Percentiles rank a stretch among this genome's conserved stretches.
These are phyloP conservation scores for Eupithecia tripunctaria DNA, from an alignment of 2,888 invertebrate genomes.

Conservation along the genomic window DNA sequence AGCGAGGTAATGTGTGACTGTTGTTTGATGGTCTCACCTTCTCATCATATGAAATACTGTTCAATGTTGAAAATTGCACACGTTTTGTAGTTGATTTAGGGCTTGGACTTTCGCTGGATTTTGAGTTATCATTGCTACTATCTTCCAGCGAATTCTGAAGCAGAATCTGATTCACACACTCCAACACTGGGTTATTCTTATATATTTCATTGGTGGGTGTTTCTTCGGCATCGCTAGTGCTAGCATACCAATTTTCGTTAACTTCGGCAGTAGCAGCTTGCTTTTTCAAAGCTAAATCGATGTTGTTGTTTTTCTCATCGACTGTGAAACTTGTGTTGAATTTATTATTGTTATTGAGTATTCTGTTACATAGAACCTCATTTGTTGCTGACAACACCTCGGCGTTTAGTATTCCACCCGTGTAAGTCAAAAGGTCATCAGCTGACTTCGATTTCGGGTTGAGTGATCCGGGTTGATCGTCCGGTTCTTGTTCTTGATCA, in stretches of 20 bases:
- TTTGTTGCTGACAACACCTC: conserved; percentile 76
- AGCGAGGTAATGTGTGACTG: conserved; percentile 71
- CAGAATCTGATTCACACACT: conserved; percentile 94
- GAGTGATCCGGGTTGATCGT: conserved; percentile 67
- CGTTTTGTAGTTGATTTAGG: conserved; percentile 82
- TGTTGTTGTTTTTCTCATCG: conserved; percentile 72
- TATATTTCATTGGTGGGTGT: conserved; percentile 88
- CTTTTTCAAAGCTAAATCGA: conserved; percentile 60
- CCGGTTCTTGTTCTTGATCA: conserved; percentile 79
- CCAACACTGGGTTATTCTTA: conserved; percentile 92
- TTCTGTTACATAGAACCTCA: conserved; percentile 74
- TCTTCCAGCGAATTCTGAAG: conserved; percentile 89
- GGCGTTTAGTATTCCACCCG: conserved; percentile 63
- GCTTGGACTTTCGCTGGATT: conserved; percentile 78
- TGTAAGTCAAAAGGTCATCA: conserved; percentile 69
- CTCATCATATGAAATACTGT: conserved; percentile 84
- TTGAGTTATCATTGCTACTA: conserved; percentile 79
- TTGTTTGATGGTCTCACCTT: conserved; percentile 67
- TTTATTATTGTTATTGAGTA: conserved; percentile 65
- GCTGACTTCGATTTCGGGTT: conserved; percentile 72
- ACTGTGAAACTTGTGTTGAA: conserved; percentile 55
- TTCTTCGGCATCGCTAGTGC: conserved; percentile 91
- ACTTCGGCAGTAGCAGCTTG: conserved; percentile 73
- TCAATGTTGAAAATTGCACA: conserved; percentile 86
- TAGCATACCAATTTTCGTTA: conserved; percentile 92